Percentiles rank a stretch among this genome's conserved stretches.
These are phyloP conservation scores for Ostrea denselamellosa DNA, from an alignment of 1,140 invertebrate species.

Conservation along the genomic window DNA sequence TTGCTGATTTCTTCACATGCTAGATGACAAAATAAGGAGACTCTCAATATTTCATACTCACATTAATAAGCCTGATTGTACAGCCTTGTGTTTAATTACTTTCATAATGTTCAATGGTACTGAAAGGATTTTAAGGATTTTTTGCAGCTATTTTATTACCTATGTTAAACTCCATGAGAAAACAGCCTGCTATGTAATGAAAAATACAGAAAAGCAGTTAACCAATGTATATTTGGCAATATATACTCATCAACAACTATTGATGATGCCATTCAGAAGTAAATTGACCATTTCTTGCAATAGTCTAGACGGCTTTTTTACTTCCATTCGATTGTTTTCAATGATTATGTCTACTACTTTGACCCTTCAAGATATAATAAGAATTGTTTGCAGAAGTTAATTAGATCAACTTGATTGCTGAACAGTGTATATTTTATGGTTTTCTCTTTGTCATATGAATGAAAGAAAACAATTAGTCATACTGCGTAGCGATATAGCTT, in stretches of 20 bases:
- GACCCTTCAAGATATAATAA: background rate
- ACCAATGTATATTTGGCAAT: background rate
- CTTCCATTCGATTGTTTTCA: background rate
- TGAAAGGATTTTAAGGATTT: too few relatives aligned
- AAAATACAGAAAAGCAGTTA: too few relatives aligned
- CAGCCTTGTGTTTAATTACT: too few relatives aligned
- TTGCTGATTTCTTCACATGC: too few relatives aligned
- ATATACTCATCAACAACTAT: background rate
- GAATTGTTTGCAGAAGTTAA: background rate
- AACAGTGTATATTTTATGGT: constrained; percentile 16
- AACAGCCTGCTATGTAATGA: too few relatives aligned
- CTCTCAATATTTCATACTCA: too few relatives aligned
- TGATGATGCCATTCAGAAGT: background rate
- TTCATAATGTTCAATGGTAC: too few relatives aligned
- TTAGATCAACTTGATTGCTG: constrained; percentile 17
- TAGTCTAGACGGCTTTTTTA: constrained; percentile 13
- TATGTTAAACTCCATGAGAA: too few relatives aligned
- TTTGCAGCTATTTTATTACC: too few relatives aligned
- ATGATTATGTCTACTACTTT: background rate
- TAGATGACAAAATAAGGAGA: too few relatives aligned
- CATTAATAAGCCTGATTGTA: too few relatives aligned
- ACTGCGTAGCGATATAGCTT: background rate
- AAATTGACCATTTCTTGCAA: constrained; percentile 19
- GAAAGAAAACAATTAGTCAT: background rate
- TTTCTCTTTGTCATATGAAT: background rate